These are phyloP conservation scores for Athene cunicularia DNA, from an alignment of 2,113 vertebrate genomes.

Conservation along the genomic window DNA sequence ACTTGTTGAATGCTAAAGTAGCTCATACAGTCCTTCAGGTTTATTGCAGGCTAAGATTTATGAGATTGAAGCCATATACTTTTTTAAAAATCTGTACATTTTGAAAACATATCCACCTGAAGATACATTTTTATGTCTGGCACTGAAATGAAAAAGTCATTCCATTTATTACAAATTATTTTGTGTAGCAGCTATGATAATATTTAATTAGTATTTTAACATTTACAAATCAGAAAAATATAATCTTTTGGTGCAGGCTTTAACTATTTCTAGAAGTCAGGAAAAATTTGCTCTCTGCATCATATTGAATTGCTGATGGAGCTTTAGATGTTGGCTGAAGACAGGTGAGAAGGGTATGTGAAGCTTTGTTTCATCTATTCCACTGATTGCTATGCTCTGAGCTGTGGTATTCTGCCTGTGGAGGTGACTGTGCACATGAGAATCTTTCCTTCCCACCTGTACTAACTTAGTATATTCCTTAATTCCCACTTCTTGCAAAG, in stretches of 20 bases:
- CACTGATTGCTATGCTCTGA: neutral
- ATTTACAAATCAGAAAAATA: neutral
- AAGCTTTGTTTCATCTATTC: neutral
- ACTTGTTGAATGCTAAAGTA: neutral
- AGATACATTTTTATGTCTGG: neutral
- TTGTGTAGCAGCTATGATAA: neutral
- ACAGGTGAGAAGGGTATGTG: neutral
- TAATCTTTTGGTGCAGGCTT: neutral
- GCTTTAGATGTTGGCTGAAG: neutral
- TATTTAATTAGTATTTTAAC: neutral
- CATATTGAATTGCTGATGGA: neutral
- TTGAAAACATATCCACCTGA: neutral
- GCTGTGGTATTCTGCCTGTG: neutral
- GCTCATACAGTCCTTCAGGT: neutral
- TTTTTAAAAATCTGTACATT: neutral
- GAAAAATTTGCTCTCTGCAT: neutral
- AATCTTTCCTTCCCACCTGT: neutral
- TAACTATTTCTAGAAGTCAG: neutral
- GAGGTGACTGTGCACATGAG: neutral
- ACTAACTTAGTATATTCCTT: neutral
- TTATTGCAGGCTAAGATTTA: neutral
- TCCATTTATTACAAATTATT: neutral
- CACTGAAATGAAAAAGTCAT: neutral
- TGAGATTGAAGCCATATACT: neutral
- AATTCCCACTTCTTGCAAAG: neutral